These are phyloP conservation scores for Gymnogyps californianus DNA, from an alignment of 2,113 vertebrate species.

Conservation along the genomic window DNA sequence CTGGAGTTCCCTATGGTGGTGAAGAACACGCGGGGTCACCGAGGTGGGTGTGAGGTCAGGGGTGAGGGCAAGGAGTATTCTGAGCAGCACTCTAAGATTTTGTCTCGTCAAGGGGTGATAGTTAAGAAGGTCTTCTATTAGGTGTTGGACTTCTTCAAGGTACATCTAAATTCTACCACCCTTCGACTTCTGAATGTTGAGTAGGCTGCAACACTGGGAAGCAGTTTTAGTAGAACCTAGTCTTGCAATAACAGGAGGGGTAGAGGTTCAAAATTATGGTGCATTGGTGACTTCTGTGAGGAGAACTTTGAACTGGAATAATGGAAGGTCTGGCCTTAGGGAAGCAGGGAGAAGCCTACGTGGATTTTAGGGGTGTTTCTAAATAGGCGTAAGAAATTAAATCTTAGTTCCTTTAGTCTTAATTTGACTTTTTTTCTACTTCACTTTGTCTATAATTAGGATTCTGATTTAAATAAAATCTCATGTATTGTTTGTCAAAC, in stretches of 20 bases:
- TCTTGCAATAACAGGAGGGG: not conserved
- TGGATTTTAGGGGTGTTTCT: not conserved
- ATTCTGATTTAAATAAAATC: not conserved
- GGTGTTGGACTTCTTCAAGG: not conserved
- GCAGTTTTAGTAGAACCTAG: not conserved
- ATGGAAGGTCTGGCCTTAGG: not conserved
- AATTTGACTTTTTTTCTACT: not conserved
- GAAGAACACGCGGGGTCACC: slow-evolving; percentile 82
- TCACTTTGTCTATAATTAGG: not conserved
- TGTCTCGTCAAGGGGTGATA: not conserved
- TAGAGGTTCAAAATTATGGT: not conserved
- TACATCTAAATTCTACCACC: not conserved
- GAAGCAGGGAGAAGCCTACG: not conserved
- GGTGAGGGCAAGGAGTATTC: not conserved
- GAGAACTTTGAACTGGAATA: not conserved
- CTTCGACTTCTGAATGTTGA: not conserved
- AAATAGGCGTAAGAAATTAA: not conserved
- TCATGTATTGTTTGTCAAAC: not conserved
- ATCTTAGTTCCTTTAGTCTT: not conserved
- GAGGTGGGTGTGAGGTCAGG: slow-evolving; percentile 72
- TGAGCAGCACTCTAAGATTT: not conserved
- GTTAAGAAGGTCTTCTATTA: not conserved
- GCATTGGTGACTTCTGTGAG: not conserved
- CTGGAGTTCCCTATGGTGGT: slow-evolving; percentile 85
- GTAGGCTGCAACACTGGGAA: not conserved